These are phyloP conservation scores for Drosophila parthenogenetica DNA, from an alignment of 2,888 invertebrate species.

Conservation along the genomic window DNA sequence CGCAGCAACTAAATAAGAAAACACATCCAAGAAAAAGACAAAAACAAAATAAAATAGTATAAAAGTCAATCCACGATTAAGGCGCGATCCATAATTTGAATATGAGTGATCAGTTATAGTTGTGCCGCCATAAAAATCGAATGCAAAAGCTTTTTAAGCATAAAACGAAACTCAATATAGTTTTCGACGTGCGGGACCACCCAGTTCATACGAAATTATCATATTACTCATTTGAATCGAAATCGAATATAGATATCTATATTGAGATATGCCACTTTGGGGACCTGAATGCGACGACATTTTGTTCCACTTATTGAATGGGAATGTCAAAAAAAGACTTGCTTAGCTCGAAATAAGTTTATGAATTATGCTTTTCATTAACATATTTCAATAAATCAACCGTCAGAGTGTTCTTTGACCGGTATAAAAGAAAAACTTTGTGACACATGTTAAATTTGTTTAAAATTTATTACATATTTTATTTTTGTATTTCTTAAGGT, in stretches of 20 bases:
- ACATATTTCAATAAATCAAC: neutral
- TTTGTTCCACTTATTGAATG: conserved; percentile 39
- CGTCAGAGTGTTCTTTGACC: too few relatives aligned
- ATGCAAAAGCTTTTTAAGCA: conserved; percentile 57
- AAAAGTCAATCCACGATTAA: conserved; percentile 25
- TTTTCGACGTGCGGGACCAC: conserved; percentile 64
- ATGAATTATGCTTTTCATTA: neutral
- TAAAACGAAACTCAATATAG: conserved; percentile 62
- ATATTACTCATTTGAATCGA: conserved; percentile 38
- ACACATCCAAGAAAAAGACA: conserved; percentile 36
- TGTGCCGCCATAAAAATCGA: conserved; percentile 70
- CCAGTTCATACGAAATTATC: conserved; percentile 48
- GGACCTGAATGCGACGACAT: conserved; percentile 6
- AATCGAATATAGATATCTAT: conserved; percentile 17
- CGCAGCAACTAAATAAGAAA: conserved; percentile 9
- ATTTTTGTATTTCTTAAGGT: neutral
- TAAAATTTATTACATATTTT: neutral
- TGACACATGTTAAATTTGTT: neutral
- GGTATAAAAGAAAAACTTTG: neutral
- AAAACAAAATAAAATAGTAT: neutral
- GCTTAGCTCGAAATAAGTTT: neutral
- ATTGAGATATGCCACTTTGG: conserved; percentile 24
- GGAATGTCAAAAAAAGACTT: neutral
- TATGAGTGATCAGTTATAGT: conserved; percentile 55
- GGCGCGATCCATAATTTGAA: conserved; percentile 55